Base-by-base conservation (phyloP, 2,888 invertebrate genomes). In the Trachelus troglodyta region DNA sequence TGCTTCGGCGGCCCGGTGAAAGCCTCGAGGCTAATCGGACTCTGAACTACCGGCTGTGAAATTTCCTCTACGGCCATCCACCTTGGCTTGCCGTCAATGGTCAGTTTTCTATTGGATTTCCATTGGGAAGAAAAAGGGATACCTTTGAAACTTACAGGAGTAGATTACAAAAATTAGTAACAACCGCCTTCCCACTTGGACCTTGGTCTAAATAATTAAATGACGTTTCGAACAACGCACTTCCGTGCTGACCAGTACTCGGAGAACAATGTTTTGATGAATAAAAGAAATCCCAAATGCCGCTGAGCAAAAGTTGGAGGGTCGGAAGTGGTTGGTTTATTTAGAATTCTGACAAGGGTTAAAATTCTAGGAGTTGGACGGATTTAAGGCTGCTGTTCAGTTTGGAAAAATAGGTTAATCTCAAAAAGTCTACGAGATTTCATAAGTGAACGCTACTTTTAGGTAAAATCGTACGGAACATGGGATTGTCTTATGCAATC, bases 11-110 rank as follows among this genome's bases (percentile, higher is more conserved):
- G 78, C 80, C 77, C 79, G 76, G 76, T 78, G 69, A 79, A 83
- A 81, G 85, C 86, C 86, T 85, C 80, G 82, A 74, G 87, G 86
- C 84, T 75, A 77, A 76, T 81, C 85, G 82, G 82, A 83, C 80
- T 81, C 80, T 82, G 81, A 87, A 86, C 85, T 87, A 84, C 86
- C 86, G 82, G 83, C 83, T 83, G 83, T 86, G 85, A 88, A 88
- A 85, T 84, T 86, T 86, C 84, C 85, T 86, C 83, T 82, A 82
- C 77, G 78, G 74, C 79, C 83, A 75, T 80, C 81, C 56, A 56
- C 56, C 56, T 56, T 9, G 56, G 2, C 9, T 56, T 56, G 56
- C 56, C 23, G 56, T 23, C 56, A 23, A 1, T 56, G 56, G 23
- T 23, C 56, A 56, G 56, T 56, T 56, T 23, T 56, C 56, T 23